Evolutionary conservation across 2,113 vertebrate genomes (phyloP).

Genomic region (Ptychochromis oligacanthus): DNA sequence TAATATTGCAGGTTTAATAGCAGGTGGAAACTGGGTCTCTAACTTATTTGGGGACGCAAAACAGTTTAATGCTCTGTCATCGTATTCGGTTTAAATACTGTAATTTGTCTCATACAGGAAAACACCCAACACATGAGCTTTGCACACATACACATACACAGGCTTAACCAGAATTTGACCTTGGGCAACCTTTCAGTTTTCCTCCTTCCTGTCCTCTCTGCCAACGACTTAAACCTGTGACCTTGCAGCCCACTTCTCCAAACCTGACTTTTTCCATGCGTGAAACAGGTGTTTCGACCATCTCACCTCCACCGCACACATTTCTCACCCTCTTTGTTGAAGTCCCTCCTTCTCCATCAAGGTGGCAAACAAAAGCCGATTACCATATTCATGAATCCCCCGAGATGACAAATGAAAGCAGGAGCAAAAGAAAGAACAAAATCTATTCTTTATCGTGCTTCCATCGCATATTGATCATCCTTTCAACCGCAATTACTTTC

Average conservation of each 20-base stretch:
- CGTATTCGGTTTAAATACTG: not conserved
- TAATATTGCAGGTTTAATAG: too few species aligned
- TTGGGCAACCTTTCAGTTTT: not conserved
- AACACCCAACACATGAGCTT: not conserved
- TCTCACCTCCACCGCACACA: not conserved
- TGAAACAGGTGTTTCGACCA: slow-evolving; percentile 16
- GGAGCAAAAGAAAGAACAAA: slow-evolving; percentile 27
- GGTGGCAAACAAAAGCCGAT: slow-evolving; percentile 54
- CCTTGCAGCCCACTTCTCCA: slow-evolving; percentile 8
- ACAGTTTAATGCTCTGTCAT: not conserved
- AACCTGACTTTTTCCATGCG: not conserved
- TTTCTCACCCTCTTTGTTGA: not conserved
- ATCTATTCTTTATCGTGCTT: slow-evolving; percentile 38
- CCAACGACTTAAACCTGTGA: not conserved
- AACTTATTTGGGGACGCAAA: not conserved
- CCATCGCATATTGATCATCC: slow-evolving; percentile 50
- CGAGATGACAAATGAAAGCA: slow-evolving; percentile 40
- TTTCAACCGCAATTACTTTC: slow-evolving; percentile 48
- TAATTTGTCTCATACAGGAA: not conserved
- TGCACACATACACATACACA: not conserved
- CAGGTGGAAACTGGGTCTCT: not conserved
- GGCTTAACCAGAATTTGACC: slow-evolving; percentile 11
- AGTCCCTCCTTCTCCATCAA: slow-evolving; percentile 35
- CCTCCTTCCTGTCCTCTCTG: not conserved
- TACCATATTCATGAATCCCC: slow-evolving; percentile 56